A percentile compares a stretch with the other conserved stretches of the same genome.
These are phyloP conservation scores for Mythimna impura DNA, from an alignment of 2,888 invertebrate species.

Conservation along the genomic window DNA sequence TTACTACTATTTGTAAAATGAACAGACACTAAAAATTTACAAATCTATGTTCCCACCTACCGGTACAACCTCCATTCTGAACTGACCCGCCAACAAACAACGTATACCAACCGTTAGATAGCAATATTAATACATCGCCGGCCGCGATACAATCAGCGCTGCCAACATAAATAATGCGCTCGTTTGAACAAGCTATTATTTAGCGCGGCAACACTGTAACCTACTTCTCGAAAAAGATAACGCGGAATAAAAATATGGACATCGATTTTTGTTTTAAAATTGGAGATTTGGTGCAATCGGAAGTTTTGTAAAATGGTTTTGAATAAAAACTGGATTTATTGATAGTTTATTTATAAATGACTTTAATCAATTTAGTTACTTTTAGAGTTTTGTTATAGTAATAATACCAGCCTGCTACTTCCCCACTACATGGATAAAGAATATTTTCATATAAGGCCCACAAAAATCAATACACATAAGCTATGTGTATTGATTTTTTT, in stretches of 20 bases:
- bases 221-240: conserved; percentile 52
- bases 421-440: too few species aligned
- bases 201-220: conserved; percentile 57
- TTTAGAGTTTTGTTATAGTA: not conserved
- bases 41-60: not conserved
- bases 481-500: too few species aligned
- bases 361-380: too few species aligned
- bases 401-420: not conserved
- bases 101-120: conserved; percentile 46
- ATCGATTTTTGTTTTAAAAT: conserved; percentile 46
- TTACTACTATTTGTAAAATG: not conserved
- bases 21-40: not conserved
- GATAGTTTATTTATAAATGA: not conserved
- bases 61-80: not conserved
- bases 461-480: too few species aligned
- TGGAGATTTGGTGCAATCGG: conserved; percentile 21
- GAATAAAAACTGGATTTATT: not conserved
- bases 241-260: conserved; percentile 24
- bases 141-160: conserved; percentile 60
- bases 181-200: conserved; percentile 56
- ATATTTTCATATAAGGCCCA: not conserved
- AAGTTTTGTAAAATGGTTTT: not conserved
- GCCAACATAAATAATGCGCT: conserved; percentile 64
- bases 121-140: conserved; percentile 57
- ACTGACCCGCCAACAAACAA: conserved; percentile 20